Evolutionary conservation across 2,888 invertebrate species (phyloP).

Genomic region (Trachelus troglodyta): DNA sequence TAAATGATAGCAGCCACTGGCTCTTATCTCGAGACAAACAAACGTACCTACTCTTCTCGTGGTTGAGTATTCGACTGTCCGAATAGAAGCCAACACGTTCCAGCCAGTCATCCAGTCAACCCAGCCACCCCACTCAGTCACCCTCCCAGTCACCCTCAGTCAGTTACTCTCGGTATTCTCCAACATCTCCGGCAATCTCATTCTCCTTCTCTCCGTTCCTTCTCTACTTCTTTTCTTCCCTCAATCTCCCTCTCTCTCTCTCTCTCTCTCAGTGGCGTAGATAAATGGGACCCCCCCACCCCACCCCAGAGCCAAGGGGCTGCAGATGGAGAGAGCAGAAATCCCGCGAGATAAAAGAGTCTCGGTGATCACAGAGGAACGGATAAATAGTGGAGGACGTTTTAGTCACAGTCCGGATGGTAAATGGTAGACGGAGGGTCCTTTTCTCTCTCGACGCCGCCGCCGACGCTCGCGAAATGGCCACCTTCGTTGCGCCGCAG

Average conservation of each 20-base stretch:
- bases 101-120: not conserved
- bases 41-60: not conserved
- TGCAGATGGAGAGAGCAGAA: slow-evolving; percentile 4
- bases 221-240: slow-evolving; percentile 20
- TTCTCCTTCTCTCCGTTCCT: slow-evolving; percentile 6
- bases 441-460: slow-evolving; percentile 22
- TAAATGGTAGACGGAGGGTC: slow-evolving; percentile 32
- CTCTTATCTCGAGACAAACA: slow-evolving; percentile 32
- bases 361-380: slow-evolving; percentile 32
- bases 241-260: slow-evolving; percentile 9
- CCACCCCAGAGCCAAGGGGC: slow-evolving; percentile 14
- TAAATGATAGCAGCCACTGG: slow-evolving; percentile 28
- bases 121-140: not conserved
- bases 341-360: slow-evolving; percentile 39
- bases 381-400: slow-evolving; percentile 42
- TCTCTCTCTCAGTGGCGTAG: slow-evolving; percentile 23
- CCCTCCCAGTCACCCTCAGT: slow-evolving; percentile 1
- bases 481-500: not conserved
- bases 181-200: not conserved
- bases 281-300: slow-evolving; percentile 38
- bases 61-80: slow-evolving; percentile 4
- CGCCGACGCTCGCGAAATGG: slow-evolving; percentile 7
- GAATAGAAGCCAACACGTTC: not conserved
- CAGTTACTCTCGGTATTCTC: not conserved
- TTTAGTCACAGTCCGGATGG: slow-evolving; percentile 38